Evolutionary conservation across 2,888 invertebrate species (phyloP).

Genomic region (Eristalinus sepulchralis): DNA sequence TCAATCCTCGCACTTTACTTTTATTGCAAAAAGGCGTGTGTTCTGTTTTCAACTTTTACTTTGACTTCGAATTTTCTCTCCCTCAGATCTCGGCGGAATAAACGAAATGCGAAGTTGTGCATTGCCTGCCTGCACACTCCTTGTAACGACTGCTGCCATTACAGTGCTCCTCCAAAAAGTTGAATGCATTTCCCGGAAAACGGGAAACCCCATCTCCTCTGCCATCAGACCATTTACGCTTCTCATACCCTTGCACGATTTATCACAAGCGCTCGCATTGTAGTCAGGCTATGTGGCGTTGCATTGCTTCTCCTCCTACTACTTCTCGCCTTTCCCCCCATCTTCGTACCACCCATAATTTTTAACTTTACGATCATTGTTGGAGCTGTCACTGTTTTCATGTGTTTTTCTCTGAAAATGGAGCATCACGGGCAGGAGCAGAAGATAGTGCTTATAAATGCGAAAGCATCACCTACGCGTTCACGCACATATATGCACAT

Average conservation of each 20-base stretch:
- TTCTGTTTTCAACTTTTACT: conserved; percentile 59
- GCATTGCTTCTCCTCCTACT: conserved; percentile 15
- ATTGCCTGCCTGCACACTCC: background rate
- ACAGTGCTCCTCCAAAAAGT: conserved; percentile 21
- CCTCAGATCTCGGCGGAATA: conserved; percentile 59
- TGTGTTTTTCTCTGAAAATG: conserved; percentile 49
- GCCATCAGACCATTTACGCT: conserved; percentile 19
- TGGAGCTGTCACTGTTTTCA: conserved; percentile 62
- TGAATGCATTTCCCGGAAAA: conserved; percentile 50
- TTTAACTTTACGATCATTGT: conserved; percentile 69
- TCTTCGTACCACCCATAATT: conserved; percentile 54
- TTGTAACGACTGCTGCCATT: conserved; percentile 9
- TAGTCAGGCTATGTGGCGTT: conserved; percentile 28
- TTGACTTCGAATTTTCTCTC: conserved; percentile 64
- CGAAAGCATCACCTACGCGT: background rate
- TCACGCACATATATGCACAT: background rate
- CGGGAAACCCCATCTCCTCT: conserved; percentile 18
- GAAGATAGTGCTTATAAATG: conserved; percentile 46
- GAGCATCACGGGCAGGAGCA: conserved; percentile 9
- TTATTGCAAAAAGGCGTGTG: conserved; percentile 52
- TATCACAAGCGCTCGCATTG: conserved; percentile 60
- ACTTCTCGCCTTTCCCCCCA: background rate
- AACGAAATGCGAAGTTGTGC: conserved; percentile 65
- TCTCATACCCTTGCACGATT: conserved; percentile 47
- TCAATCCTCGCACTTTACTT: conserved; percentile 25